Conservation (phyloP, 2,888 invertebrate species). For the Chrysotoxum bicinctum region DNA sequence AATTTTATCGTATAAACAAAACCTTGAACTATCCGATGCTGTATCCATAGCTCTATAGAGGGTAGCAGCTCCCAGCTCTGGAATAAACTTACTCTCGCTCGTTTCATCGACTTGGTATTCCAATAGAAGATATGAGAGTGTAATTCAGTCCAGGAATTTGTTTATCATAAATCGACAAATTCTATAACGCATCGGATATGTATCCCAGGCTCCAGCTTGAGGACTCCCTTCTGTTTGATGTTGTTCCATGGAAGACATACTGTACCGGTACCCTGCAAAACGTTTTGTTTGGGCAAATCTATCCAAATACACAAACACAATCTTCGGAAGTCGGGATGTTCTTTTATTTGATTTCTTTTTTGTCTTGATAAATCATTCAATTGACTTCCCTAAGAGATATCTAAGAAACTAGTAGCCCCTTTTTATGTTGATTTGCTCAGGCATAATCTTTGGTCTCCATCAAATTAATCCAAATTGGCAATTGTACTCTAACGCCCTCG, state of each 20-base stretch:
- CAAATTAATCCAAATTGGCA: slow-evolving; percentile 59
- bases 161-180: slow-evolving; percentile 58
- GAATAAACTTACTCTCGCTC: neutral
- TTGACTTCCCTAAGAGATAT: slow-evolving; percentile 10
- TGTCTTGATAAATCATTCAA: slow-evolving; percentile 48
- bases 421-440: slow-evolving; percentile 31
- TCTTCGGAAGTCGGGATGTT: slow-evolving; percentile 2
- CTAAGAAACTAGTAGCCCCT: neutral
- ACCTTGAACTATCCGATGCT: slow-evolving; percentile 51
- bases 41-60: neutral
- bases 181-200: slow-evolving; percentile 25
- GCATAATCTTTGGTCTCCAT: slow-evolving; percentile 17
- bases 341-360: slow-evolving; percentile 12
- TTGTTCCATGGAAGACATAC: slow-evolving; percentile 9
- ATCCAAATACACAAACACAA: slow-evolving; percentile 46
- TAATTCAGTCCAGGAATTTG: slow-evolving; percentile 49
- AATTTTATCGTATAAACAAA: slow-evolving; percentile 63
- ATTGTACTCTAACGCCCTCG: slow-evolving; percentile 8
- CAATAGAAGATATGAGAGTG: slow-evolving; percentile 22
- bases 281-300: slow-evolving; percentile 58
- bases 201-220: neutral
- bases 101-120: neutral
- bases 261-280: neutral
- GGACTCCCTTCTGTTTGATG: slow-evolving; percentile 32
- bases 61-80: neutral